Evolutionary conservation across 2,888 invertebrate genomes (phyloP).

Genomic region (Hoplodrina ambigua): DNA sequence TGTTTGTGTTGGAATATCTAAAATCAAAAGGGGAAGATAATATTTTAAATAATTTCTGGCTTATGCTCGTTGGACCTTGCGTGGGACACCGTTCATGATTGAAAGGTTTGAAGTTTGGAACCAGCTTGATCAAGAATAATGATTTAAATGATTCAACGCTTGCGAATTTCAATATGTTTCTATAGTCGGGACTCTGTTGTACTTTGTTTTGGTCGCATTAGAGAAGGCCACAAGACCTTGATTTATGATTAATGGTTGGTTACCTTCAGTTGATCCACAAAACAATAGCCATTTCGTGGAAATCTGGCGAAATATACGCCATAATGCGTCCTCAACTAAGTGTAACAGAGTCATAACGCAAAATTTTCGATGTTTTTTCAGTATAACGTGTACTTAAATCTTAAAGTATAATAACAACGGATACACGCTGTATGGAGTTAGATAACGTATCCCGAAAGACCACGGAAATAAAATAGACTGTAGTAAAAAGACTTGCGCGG

Average conservation of each 20-base stretch:
- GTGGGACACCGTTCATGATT: conserved; percentile 22
- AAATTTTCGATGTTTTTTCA: conserved; percentile 54
- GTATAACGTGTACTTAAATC: conserved; percentile 64
- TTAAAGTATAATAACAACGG: conserved; percentile 58
- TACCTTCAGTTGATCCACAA: background rate
- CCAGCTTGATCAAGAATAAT: conserved; percentile 4
- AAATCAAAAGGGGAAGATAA: conserved; percentile 14
- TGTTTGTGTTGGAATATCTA: conserved; percentile 30
- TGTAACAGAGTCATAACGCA: conserved; percentile 43
- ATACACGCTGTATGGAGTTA: conserved; percentile 65
- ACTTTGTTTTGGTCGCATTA: conserved; percentile 36
- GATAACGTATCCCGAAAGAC: conserved; percentile 86
- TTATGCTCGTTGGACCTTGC: conserved; percentile 9
- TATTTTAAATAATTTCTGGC: conserved; percentile 16
- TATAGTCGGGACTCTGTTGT: conserved; percentile 25
- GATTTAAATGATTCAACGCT: conserved; percentile 33
- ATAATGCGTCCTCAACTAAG: conserved; percentile 37
- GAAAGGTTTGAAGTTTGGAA: conserved; percentile 12
- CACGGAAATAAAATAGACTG: conserved; percentile 87
- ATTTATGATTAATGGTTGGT: background rate
- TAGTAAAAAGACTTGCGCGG: conserved; percentile 88
- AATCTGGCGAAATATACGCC: background rate
- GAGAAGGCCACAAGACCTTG: background rate
- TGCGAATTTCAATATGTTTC: conserved; percentile 52
- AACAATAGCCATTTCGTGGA: background rate